These are phyloP conservation scores for Ctenopoma multispine DNA, from an alignment of 2,797 vertebrate genomes.

Conservation along the genomic window DNA sequence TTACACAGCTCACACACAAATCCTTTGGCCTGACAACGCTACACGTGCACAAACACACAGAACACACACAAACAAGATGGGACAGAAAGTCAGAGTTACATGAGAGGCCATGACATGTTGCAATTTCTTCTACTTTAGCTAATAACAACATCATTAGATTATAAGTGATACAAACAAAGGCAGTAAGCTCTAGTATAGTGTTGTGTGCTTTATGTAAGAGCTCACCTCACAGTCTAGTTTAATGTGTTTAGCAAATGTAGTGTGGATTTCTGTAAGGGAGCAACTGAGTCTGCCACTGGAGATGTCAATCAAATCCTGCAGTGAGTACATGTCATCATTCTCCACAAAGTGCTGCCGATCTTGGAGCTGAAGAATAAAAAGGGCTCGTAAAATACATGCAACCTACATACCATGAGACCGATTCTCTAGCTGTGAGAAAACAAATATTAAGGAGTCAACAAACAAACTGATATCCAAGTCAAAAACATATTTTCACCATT, in stretches of 20 bases:
- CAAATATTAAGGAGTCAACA: not conserved
- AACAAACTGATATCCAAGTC: not conserved
- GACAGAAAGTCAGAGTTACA: constrained; percentile 11
- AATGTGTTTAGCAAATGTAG: constrained; percentile 97
- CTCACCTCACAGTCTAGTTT: constrained; percentile 97
- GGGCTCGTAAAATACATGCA: not conserved
- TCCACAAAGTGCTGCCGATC: constrained; percentile 99
- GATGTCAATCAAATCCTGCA: constrained; percentile 95
- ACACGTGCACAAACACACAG: constrained; percentile 19
- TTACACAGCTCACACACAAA: constrained; percentile 98
- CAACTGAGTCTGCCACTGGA: constrained; percentile 91
- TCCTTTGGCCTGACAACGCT: constrained; percentile 98
- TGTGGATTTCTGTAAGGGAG: constrained; percentile 96
- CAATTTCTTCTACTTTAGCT: not conserved
- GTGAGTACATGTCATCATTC: constrained; percentile 98
- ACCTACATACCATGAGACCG: not conserved
- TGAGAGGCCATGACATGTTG: not conserved
- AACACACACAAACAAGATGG: constrained; percentile 19
- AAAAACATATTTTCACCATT: not conserved
- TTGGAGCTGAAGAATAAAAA: constrained; percentile 86
- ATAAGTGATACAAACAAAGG: not conserved
- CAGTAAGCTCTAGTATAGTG: not conserved
- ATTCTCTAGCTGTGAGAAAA: not conserved
- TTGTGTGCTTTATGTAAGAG: constrained; percentile 6
- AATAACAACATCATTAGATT: not conserved